Conservation (phyloP, 2,113 vertebrate species). For the Rattus rattus region DNA sequence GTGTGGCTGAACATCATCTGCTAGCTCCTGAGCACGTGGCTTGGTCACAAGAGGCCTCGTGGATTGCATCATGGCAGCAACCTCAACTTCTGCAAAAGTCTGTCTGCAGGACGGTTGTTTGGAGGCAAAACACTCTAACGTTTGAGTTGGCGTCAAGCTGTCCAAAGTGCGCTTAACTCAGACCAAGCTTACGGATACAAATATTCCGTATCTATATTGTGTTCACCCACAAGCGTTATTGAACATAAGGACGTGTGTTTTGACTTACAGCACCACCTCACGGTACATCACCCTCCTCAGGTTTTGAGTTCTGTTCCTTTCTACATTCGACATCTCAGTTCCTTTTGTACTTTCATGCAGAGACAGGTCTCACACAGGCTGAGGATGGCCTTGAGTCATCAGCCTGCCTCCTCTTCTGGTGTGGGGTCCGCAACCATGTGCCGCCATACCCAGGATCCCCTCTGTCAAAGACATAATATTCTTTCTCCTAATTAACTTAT, state of each 20-base stretch:
- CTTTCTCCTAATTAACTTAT: background rate
- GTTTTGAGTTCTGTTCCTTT: conserved; percentile 15
- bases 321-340: background rate
- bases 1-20: background rate
- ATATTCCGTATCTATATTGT: background rate
- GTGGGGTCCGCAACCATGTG: too few species aligned
- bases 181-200: background rate
- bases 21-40: background rate
- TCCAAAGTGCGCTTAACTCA: background rate
- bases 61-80: background rate
- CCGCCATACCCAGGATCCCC: background rate
- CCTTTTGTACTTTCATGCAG: background rate
- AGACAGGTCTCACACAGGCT: background rate
- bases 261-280: background rate
- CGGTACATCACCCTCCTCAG: background rate
- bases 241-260: background rate
- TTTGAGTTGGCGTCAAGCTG: background rate
- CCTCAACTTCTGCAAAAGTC: conserved; percentile 61
- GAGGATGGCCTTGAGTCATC: too few species aligned
- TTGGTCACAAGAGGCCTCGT: conserved; percentile 30
- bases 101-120: background rate
- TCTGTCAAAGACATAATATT: background rate
- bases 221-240: background rate
- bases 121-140: conserved; percentile 23
- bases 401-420: background rate